Evolutionary conservation across 2,888 invertebrate genomes (phyloP).

Genomic region (Hyalella azteca): DNA sequence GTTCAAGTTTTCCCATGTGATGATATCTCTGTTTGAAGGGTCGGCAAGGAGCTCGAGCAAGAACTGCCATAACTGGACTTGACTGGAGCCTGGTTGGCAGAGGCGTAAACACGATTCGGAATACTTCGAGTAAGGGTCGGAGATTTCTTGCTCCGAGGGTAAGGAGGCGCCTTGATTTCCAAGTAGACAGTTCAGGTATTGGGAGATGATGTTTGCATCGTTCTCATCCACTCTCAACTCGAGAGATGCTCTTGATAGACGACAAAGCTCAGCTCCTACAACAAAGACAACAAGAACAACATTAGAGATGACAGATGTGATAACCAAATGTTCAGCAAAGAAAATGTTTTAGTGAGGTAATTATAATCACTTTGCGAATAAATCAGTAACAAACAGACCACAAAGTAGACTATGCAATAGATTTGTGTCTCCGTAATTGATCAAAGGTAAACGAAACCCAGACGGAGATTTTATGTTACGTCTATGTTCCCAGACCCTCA

Average conservation of each 20-base stretch:
- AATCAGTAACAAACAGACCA: too few relatives aligned
- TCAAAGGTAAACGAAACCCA: too few relatives aligned
- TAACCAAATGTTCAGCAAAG: too few relatives aligned
- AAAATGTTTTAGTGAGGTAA: too few relatives aligned
- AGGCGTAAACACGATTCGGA: slow-evolving; percentile 43
- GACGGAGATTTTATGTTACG: too few relatives aligned
- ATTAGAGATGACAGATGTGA: too few relatives aligned
- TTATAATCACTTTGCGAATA: too few relatives aligned
- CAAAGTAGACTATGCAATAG: too few relatives aligned
- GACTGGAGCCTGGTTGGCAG: slow-evolving; percentile 70
- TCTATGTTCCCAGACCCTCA: too few relatives aligned
- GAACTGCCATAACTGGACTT: slow-evolving; percentile 99
- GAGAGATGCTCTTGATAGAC: not conserved
- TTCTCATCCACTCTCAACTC: not conserved
- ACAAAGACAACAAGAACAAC: not conserved
- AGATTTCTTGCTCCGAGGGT: not conserved
- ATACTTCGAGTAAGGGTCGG: slow-evolving; percentile 51
- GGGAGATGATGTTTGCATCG: not conserved
- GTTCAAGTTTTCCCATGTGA: slow-evolving; percentile 72
- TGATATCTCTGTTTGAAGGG: slow-evolving; percentile 92
- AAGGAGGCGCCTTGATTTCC: not conserved
- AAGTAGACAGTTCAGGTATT: not conserved
- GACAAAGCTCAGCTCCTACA: slow-evolving; percentile 19
- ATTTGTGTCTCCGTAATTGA: too few relatives aligned
- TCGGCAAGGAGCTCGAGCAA: slow-evolving; percentile 92